Percentiles rank a stretch among this genome's conserved stretches.
Conservation (phyloP, 2,797 vertebrate genomes). For the Neoniphon sammara region DNA sequence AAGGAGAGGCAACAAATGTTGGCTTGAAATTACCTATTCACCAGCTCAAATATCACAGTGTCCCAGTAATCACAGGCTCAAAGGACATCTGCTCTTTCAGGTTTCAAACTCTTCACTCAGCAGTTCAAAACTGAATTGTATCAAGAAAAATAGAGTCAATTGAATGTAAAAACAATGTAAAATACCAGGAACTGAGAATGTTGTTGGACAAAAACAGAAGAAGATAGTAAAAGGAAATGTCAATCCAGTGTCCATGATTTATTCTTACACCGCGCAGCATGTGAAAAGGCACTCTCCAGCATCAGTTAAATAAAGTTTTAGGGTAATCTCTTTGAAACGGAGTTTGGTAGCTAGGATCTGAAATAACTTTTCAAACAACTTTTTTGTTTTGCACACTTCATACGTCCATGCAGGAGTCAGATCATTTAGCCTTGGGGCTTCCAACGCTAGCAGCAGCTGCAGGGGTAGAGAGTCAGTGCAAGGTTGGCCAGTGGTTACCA, state of each 20-base stretch:
- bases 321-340: neutral
- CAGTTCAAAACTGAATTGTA: neutral
- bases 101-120: neutral
- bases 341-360: too few relatives aligned
- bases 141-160: constrained; percentile 24
- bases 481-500: constrained; percentile 71
- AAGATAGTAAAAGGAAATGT: neutral
- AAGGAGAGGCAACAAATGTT: constrained; percentile 1
- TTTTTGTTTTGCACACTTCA: neutral
- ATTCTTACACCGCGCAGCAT: neutral
- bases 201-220: too few relatives aligned
- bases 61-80: neutral
- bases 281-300: neutral
- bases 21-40: constrained; percentile 7
- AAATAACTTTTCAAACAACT: too few relatives aligned
- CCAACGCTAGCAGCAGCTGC: constrained; percentile 44
- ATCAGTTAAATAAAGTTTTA: neutral
- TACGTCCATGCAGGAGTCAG: constrained; percentile 1
- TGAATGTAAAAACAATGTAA: constrained; percentile 20
- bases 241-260: neutral
- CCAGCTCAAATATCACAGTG: constrained; percentile 14
- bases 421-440: constrained; percentile 50
- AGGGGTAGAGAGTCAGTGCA: constrained; percentile 43
- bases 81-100: neutral
- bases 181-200: too few relatives aligned